Conservation (phyloP, 2,113 vertebrate genomes). For the Chelonoidis abingdonii region DNA sequence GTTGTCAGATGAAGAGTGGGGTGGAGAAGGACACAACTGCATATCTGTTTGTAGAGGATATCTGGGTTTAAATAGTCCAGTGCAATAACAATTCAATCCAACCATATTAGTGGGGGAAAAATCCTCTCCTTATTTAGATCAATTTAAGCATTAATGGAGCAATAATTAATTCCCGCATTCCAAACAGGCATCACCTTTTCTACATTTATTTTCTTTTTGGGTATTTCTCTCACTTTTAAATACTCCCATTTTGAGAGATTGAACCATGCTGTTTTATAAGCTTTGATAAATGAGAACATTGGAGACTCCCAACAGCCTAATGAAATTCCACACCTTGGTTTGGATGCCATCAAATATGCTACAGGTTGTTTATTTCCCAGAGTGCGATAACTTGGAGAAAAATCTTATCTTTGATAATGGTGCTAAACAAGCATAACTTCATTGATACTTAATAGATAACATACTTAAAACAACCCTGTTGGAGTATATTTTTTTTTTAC, state of each 20-base stretch:
- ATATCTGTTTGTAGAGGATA: neutral
- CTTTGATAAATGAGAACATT: conserved; percentile 66
- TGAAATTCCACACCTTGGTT: conserved; percentile 58
- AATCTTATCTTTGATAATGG: conserved; percentile 44
- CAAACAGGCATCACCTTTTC: conserved; percentile 6
- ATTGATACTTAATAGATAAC: conserved; percentile 77
- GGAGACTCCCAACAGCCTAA: conserved; percentile 42
- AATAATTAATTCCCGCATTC: neutral
- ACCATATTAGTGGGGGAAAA: neutral
- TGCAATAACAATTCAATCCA: neutral
- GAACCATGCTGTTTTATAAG: conserved; percentile 22
- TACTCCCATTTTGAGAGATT: conserved; percentile 4
- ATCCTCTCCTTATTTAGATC: neutral
- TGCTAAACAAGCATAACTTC: conserved; percentile 55
- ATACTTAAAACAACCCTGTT: conserved; percentile 62
- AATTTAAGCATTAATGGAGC: conserved; percentile 22
- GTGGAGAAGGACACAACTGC: neutral
- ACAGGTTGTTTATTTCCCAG: conserved; percentile 67
- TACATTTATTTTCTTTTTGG: neutral
- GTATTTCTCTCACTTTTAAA: conserved; percentile 32
- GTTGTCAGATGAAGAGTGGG: neutral
- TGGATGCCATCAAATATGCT: conserved; percentile 29
- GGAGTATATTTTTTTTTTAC: conserved; percentile 51
- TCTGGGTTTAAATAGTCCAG: neutral
- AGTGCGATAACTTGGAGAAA: conserved; percentile 55